Conservation (phyloP, 2,797 vertebrate genomes). For the Moxostoma hubbsi region DNA sequence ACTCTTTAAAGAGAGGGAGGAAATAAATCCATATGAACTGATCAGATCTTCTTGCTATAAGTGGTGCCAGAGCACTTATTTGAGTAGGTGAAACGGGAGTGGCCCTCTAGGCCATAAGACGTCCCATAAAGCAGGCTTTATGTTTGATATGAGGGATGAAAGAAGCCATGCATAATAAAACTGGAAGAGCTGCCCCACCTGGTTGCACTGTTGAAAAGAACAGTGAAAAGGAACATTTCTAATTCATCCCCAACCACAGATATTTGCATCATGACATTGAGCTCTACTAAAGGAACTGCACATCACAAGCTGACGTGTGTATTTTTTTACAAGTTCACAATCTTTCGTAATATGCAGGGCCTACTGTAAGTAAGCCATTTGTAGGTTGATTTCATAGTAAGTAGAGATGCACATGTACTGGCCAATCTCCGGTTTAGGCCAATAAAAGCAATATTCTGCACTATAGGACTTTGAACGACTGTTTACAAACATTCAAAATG, state of each 20-base stretch:
- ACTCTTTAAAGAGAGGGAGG: neutral
- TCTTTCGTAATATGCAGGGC: too few species aligned
- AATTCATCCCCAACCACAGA: neutral
- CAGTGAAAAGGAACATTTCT: neutral
- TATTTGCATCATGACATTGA: neutral
- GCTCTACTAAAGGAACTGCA: neutral
- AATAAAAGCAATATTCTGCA: too few species aligned
- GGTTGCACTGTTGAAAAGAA: constrained; percentile 45
- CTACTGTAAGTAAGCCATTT: too few species aligned
- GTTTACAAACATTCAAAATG: too few species aligned
- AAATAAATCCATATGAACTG: neutral
- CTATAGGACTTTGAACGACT: too few species aligned
- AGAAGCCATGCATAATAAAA: constrained; percentile 44
- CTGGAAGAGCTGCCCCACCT: constrained; percentile 34
- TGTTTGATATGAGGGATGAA: constrained; percentile 50
- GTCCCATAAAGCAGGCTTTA: constrained; percentile 59
- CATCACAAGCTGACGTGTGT: too few species aligned
- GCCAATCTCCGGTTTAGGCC: too few species aligned
- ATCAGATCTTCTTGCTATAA: neutral
- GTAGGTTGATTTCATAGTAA: too few species aligned
- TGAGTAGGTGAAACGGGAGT: constrained; percentile 55
- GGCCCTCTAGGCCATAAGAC: constrained; percentile 42
- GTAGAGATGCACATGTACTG: too few species aligned
- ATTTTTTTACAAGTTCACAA: too few species aligned
- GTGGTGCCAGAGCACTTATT: constrained; percentile 6